A percentile compares a stretch with the other conserved stretches of the same genome.
Evolutionary conservation across 2,888 invertebrate genomes (phyloP).

Genomic region (Pheosia tremula): DNA sequence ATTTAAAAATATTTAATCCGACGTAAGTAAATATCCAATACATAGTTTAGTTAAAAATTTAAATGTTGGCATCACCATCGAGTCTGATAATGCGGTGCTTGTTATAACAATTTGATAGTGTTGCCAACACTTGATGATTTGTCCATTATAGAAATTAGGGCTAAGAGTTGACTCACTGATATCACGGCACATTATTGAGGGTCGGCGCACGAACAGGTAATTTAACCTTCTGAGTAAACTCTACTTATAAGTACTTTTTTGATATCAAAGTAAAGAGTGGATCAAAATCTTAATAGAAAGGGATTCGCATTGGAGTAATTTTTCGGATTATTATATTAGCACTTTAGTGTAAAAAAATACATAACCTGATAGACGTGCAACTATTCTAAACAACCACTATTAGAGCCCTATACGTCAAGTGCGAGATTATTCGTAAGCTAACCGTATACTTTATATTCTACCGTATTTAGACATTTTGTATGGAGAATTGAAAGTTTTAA

Average conservation of each 20-base stretch:
- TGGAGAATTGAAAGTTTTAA: too few species aligned
- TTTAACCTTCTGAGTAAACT: background rate
- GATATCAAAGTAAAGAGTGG: background rate
- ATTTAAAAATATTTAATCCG: background rate
- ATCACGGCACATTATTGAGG: background rate
- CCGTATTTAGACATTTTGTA: too few species aligned
- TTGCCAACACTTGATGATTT: conserved; percentile 34
- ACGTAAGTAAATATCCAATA: background rate
- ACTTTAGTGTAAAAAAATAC: background rate
- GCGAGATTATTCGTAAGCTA: too few species aligned
- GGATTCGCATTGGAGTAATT: background rate
- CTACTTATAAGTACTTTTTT: background rate
- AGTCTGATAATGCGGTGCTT: conserved; percentile 38
- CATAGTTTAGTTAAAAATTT: background rate
- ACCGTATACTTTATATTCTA: too few species aligned
- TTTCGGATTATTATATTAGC: background rate
- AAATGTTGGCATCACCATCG: background rate
- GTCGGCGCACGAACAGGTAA: background rate
- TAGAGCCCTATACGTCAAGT: background rate
- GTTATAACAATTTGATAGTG: conserved; percentile 35
- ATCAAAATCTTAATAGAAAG: too few species aligned
- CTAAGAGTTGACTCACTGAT: conserved; percentile 38
- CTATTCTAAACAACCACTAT: background rate
- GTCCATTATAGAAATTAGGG: conserved; percentile 39
- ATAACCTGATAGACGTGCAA: conserved; percentile 2